A percentile compares a stretch with the other conserved stretches of the same genome.
Conservation (phyloP, 1,140 invertebrate genomes). For the Sinonovacula constricta region DNA sequence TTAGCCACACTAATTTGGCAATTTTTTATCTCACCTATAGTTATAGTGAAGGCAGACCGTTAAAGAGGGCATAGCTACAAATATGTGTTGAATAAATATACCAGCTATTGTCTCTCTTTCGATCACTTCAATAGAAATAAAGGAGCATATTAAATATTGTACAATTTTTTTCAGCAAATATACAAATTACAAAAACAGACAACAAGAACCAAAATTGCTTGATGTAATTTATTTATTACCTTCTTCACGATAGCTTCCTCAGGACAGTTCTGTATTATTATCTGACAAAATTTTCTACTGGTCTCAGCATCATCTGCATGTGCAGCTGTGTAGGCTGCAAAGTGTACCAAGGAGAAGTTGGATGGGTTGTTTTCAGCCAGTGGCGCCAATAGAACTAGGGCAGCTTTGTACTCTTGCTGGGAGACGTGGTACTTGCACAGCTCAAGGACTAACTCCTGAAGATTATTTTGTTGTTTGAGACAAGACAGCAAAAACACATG, state of each 20-base stretch:
- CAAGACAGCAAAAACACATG: not conserved
- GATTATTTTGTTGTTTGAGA: not conserved
- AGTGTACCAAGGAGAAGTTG: conserved; percentile 10
- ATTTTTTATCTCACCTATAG: too few species aligned
- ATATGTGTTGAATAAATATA: too few species aligned
- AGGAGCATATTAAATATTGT: too few species aligned
- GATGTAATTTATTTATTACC: too few species aligned
- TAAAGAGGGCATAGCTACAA: too few species aligned
- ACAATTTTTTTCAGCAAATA: too few species aligned
- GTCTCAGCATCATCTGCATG: not conserved
- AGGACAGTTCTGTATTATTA: conserved; percentile 10
- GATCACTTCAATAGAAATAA: too few species aligned
- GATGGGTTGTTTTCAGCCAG: not conserved
- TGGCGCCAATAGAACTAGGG: not conserved
- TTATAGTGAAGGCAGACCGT: too few species aligned
- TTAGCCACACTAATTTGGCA: too few species aligned
- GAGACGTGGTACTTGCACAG: conserved; percentile 21
- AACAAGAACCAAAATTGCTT: too few species aligned
- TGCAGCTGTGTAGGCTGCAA: conserved; percentile 10
- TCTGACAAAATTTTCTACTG: conserved; percentile 10
- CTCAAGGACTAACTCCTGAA: conserved; percentile 26
- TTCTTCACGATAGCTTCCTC: not conserved
- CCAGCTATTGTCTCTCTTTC: too few species aligned
- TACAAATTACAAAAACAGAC: too few species aligned
- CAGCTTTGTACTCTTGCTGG: not conserved